These are phyloP conservation scores for Hyles vespertilio DNA, from an alignment of 1,140 invertebrate species.

Conservation along the genomic window DNA sequence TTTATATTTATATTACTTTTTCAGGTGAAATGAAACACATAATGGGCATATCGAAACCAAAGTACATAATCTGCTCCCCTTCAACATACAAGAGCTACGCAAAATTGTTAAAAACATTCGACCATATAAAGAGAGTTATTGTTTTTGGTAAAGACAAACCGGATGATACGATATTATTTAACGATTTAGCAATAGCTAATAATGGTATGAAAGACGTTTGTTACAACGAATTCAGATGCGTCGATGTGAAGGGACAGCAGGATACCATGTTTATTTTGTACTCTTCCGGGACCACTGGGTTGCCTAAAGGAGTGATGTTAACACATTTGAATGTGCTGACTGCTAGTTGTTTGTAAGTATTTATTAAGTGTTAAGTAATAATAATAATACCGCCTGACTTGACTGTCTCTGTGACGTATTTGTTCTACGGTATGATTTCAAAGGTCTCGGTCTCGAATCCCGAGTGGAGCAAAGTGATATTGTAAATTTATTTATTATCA, in stretches of 20 bases:
- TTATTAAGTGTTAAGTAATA: not conserved
- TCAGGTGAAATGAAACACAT: conserved; percentile 72
- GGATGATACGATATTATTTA: conserved; percentile 23
- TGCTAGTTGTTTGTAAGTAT: conserved; percentile 25
- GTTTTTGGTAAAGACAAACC: conserved; percentile 33
- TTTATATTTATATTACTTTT: conserved; percentile 24
- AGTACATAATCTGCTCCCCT: conserved; percentile 62
- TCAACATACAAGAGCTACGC: conserved; percentile 29
- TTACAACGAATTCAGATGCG: conserved; percentile 44
- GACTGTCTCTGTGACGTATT: too few species aligned
- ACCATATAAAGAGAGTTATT: conserved; percentile 32
- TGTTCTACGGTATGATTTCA: too few species aligned
- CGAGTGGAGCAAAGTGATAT: too few species aligned
- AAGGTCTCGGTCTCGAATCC: too few species aligned
- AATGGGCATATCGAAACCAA: conserved; percentile 72
- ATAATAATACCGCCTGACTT: too few species aligned
- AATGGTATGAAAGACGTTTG: conserved; percentile 23
- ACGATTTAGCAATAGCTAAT: conserved; percentile 29
- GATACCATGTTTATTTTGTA: conserved; percentile 70
- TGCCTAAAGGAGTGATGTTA: conserved; percentile 87
- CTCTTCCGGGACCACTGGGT: conserved; percentile 85
- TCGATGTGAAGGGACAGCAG: conserved; percentile 36
- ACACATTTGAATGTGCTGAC: conserved; percentile 79
- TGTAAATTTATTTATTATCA: too few species aligned
- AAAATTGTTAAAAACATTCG: conserved; percentile 24